Evolutionary conservation across 2,797 vertebrate genomes (phyloP).

Genomic region (Protosalanx chinensis): DNA sequence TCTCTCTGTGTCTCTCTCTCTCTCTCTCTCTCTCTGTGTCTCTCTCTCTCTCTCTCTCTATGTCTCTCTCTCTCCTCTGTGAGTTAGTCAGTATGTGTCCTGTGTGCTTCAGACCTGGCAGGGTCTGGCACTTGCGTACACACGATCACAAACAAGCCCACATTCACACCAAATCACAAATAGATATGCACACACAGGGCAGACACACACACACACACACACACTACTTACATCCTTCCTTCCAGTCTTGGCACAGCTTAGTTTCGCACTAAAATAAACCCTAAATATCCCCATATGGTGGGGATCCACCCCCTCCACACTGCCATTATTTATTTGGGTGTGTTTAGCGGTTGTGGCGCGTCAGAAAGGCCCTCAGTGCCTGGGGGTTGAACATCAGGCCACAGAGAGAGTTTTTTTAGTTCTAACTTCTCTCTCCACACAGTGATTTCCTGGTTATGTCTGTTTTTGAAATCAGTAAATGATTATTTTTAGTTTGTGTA

Average conservation of each 20-base stretch:
- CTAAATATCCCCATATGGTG: slow-evolving; percentile 45
- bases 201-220: too few species aligned
- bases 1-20: too few species aligned
- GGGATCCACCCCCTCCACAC: slow-evolving; percentile 28
- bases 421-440: not conserved
- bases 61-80: too few species aligned
- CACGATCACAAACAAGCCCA: too few species aligned
- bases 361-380: slow-evolving; percentile 44
- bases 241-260: slow-evolving; percentile 24
- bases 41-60: too few species aligned
- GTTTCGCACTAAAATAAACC: slow-evolving; percentile 55
- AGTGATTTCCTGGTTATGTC: slow-evolving; percentile 1
- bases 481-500: too few species aligned
- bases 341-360: slow-evolving; percentile 59
- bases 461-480: slow-evolving; percentile 4
- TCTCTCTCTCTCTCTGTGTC: too few species aligned
- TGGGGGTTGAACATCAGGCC: slow-evolving; percentile 21
- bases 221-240: slow-evolving; percentile 20
- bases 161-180: too few species aligned
- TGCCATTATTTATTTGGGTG: slow-evolving; percentile 35
- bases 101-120: not conserved
- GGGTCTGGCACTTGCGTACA: not conserved
- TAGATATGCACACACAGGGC: too few species aligned
- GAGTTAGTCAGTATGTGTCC: slow-evolving; percentile 8
- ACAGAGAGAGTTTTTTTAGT: not conserved